Conservation (phyloP, 2,888 invertebrate genomes). For the Prosopocoilus inquinatus region DNA sequence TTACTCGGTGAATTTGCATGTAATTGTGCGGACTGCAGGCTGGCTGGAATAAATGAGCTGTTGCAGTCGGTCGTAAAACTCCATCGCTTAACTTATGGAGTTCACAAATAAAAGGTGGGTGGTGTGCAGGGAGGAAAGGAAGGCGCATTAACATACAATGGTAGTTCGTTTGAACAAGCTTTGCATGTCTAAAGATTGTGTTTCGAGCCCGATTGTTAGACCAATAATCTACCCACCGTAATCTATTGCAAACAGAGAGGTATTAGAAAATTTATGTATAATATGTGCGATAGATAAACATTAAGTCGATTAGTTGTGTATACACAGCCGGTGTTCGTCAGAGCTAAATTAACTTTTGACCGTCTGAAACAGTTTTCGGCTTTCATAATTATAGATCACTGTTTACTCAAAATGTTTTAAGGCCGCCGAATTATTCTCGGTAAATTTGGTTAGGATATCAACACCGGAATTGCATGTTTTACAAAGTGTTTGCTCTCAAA, state of each 20-base stretch:
- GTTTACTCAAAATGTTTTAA: too few species aligned
- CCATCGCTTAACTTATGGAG: not conserved
- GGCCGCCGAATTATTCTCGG: too few species aligned
- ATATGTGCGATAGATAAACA: slow-evolving; percentile 2
- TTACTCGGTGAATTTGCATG: too few species aligned
- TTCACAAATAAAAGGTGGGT: not conserved
- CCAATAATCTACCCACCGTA: slow-evolving; percentile 2
- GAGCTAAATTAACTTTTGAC: too few species aligned
- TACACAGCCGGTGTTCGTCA: too few species aligned
- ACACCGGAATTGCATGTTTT: too few species aligned
- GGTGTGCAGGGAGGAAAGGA: not conserved
- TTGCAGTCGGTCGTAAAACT: not conserved
- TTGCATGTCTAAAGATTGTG: slow-evolving; percentile 3
- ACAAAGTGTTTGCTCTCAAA: too few species aligned
- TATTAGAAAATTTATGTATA: slow-evolving; percentile 4
- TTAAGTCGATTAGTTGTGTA: not conserved
- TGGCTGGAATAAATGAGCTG: slow-evolving; percentile 1
- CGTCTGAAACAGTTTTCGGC: too few species aligned
- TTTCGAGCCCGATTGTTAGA: not conserved
- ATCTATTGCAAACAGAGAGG: slow-evolving; percentile 1
- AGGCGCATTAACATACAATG: slow-evolving; percentile 3
- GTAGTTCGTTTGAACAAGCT: slow-evolving; percentile 5
- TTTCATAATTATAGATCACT: too few species aligned
- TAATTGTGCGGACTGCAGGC: too few species aligned
- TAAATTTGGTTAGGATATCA: too few species aligned